phyloP scores from a whole-genome alignment of 2,113 vertebrate genomes.

The Ursus arctos region DNA sequence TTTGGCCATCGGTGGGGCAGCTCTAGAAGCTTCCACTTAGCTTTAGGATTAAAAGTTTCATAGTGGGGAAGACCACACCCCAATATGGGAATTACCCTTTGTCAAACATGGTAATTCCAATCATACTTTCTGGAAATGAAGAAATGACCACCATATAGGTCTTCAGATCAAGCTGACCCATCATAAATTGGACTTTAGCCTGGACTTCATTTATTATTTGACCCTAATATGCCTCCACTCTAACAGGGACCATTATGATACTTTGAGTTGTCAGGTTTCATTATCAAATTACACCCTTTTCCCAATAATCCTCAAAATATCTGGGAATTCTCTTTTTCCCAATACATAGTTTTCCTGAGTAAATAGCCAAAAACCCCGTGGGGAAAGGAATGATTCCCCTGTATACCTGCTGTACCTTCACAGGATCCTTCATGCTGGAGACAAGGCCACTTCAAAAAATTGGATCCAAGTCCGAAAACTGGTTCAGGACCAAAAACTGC shows the following conservation, averaged over 20 bases:
- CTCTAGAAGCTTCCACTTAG: constrained; percentile 34
- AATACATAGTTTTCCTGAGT: background rate
- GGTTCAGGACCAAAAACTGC: background rate
- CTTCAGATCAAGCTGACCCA: background rate
- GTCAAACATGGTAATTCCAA: background rate
- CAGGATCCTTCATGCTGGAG: background rate
- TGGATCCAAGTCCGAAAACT: background rate
- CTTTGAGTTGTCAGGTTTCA: background rate
- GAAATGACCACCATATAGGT: background rate
- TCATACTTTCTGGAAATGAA: background rate
- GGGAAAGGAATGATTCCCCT: background rate
- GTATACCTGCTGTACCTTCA: background rate
- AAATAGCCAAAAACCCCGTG: background rate
- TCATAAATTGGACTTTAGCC: background rate
- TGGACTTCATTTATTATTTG: background rate
- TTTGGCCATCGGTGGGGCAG: background rate
- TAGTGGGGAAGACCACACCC: background rate
- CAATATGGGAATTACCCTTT: background rate
- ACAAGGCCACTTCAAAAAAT: background rate
- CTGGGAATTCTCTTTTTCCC: background rate
- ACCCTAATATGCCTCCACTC: background rate
- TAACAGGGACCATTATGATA: background rate
- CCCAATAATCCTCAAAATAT: background rate
- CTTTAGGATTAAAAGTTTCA: background rate
- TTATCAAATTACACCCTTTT: background rate